Evolutionary conservation across 2,113 vertebrate species (phyloP), one percentile per base, ranked within the genome.

Genomic region (Campylomormyrus numenius): DNA sequence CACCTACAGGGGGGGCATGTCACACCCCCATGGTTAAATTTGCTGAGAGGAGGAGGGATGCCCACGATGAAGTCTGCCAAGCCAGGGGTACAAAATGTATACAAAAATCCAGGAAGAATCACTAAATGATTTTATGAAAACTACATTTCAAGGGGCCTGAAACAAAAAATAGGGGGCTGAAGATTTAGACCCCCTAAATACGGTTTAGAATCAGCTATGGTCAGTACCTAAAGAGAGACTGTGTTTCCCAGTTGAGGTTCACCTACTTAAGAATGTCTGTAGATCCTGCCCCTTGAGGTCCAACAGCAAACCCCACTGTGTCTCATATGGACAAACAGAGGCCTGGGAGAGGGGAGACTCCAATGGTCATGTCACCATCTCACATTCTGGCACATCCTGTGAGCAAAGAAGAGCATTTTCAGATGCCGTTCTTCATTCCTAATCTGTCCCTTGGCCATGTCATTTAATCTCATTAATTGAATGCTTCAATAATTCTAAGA

Each of bases 381-480:
- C 74, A 4, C 13, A 52, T 39, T 87, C 87, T 48, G 48, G 88
- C 48, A 89, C 77, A 89, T 50, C 86, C 88, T 86, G 49, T 87
- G 90, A 90, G 46, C 19, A 74, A 53, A 48, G 31, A 46, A 90
- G 15, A 90, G 88, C 45, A 31, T 49, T 39, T 74, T 7, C 11
- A 66, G 53, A 90, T 80, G 90, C 89, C 85, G 91, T 90, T 90
- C 91, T 91, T 92, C 91, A 93, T 93, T 91, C 93, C 88, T 91
- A 92, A 91, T 90, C 90, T 93, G 94, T 93, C 94, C 93, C 92
- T 92, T 91, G 90, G 89, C 91, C 89, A 91, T 92, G 92, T 93
- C 89, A 91, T 96, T 96, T 95, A 94, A 95, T 95, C 93, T 95
- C 93, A 92, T 94, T 96, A 96, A 96, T 94, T 96, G 94, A 95